Evolutionary conservation across 1,140 invertebrate genomes (phyloP), one percentile per base, ranked within the genome.

Genomic region (Pseudoatta argentina): DNA sequence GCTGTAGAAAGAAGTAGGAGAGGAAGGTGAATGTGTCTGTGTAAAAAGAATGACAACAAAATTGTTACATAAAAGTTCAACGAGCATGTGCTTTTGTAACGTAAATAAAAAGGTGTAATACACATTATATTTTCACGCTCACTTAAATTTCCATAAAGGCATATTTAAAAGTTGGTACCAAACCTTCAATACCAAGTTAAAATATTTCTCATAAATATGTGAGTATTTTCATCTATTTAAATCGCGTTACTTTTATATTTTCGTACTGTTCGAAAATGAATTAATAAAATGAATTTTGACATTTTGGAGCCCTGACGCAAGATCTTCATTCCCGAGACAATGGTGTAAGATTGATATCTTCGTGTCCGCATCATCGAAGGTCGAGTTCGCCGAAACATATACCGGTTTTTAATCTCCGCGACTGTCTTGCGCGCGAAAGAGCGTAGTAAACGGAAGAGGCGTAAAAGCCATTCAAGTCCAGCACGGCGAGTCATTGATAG

Each of bases 401-500:
- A 85, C 78, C 75, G 76, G 34, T 78, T 87, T 78, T 87, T 53
- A 76, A 79, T 76, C 77, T 71, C 51, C 55, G 30, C 57, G 34
- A 77, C 83, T 87, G 90, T 92, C 86, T 85, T 85, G 81, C 83
- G 81, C 85, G 76, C 87, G 85, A 87, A 90, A 86, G 71, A 86
- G 89, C 91, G 91, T 91, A 91, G 91, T 89, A 93, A 92, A 91
- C 91, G 91, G 87, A 91, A 88, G 90, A 91, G 91, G 89, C 89
- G 88, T 92, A 93, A 92, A 92, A 94, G 92, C 91, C 93, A 94
- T 94, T 93, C 92, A 93, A 69, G 92, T 92, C 90, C 87, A 91
- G 87, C 90, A 90, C 91, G 91, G 88, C 91, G 90, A 93, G 93
- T 92, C 94, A 95, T 95, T 94, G 94, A 95, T 94, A 94, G 93